Conservation (phyloP, 2,113 vertebrate genomes). For the Microtus montanus region DNA sequence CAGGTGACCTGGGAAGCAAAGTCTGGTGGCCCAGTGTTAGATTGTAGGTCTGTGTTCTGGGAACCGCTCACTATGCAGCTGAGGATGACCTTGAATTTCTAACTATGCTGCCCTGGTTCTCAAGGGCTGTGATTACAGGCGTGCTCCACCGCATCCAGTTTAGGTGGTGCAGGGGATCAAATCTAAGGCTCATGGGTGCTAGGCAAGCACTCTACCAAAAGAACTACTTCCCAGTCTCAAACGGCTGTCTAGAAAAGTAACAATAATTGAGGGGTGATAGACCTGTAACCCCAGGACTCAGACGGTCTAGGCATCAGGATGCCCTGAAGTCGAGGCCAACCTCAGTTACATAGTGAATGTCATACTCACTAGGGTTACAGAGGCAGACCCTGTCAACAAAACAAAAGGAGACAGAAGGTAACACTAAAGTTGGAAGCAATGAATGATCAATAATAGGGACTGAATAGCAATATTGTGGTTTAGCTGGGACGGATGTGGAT, state of each 20-base stretch:
- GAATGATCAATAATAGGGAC: background rate
- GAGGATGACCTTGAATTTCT: background rate
- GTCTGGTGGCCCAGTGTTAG: background rate
- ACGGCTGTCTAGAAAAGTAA: background rate
- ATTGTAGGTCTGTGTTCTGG: background rate
- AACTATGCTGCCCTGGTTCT: too few species aligned
- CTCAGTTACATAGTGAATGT: background rate
- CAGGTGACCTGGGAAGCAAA: background rate
- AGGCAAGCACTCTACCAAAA: background rate
- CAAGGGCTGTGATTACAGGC: background rate
- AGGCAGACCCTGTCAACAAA: background rate
- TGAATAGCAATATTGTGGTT: background rate
- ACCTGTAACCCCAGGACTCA: background rate
- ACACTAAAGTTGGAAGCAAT: slow-evolving; percentile 14
- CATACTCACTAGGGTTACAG: background rate
- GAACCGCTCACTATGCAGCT: background rate
- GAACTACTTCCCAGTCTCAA: background rate
- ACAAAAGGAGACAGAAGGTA: background rate
- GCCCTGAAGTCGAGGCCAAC: background rate
- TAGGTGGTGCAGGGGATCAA: background rate
- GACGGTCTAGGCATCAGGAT: too few species aligned
- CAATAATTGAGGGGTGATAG: background rate
- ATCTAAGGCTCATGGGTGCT: background rate
- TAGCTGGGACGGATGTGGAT: background rate
- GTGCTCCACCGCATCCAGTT: background rate